Evolutionary conservation across 2,888 invertebrate genomes (phyloP), one percentile per base, ranked within the genome.

Genomic region (Anoncus sp.): DNA sequence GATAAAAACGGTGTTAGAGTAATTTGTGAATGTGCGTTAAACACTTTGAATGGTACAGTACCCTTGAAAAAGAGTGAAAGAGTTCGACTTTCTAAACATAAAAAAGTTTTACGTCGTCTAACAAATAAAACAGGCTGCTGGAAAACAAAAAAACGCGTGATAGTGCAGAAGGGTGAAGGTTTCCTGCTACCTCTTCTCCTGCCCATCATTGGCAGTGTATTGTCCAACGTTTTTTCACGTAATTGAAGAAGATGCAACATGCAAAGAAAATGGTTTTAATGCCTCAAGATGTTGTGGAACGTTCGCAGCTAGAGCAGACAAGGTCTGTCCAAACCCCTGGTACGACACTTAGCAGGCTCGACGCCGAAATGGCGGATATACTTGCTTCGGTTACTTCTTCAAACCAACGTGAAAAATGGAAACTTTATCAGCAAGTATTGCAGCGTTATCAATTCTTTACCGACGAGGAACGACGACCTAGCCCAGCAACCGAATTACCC

Each of bases 341-440:
- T 3, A 49, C 40, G 20, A 55, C 53, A 24, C 18, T 77, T 24
- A 63, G 16, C 14, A 38, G 77, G 40, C 38, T 77, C 12, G 77
- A 81, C 27, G 18, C 18, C 2, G 74, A 76, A 35, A 76, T 79
- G 70, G 59, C 53, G 10, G 47, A 67, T 18, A 80, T 81, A 65
- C 71, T 77, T 27, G 49, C 76, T 22, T 57, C 72, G n/a, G 40
- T 38, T 9, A 9, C 27, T 1, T 63, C 49, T 51, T 69, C 20
- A 18, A 45, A 73, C 24, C 71, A 79, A 10, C 10, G 43, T 12
- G 74, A 76, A 55, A 79, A 79, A 49, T 81, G 79, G 72, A n/a
- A 51, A 0, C 24, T 70, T 3, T 79, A 74, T 62, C 18, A 67
- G 59, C 43, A 72, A 12, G 75, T 59, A 12, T 18, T 80, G 31